Conservation (phyloP, 2,797 vertebrate genomes). For the Miichthys miiuy region DNA sequence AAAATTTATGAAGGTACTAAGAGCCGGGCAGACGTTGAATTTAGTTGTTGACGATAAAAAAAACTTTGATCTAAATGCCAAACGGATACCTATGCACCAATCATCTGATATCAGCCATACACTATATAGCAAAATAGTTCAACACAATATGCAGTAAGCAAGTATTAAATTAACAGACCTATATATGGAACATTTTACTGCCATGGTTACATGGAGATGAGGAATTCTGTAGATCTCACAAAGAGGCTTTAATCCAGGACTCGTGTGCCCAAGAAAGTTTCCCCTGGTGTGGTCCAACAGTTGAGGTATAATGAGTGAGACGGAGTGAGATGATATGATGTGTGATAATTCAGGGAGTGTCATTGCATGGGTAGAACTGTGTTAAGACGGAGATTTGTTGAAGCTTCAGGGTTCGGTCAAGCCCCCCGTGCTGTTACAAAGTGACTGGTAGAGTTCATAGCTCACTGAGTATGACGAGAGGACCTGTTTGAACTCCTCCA, state of each 20-base stretch:
- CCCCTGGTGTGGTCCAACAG: background rate
- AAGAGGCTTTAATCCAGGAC: constrained; percentile 2
- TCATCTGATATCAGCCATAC: constrained; percentile 4
- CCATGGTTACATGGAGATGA: background rate
- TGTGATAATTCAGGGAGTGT: background rate
- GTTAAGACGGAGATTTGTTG: constrained; percentile 18
- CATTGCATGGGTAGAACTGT: constrained; percentile 1
- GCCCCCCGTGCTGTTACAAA: constrained; percentile 81
- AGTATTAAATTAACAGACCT: background rate
- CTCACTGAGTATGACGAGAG: constrained; percentile 84
- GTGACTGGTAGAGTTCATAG: constrained; percentile 83
- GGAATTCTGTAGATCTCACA: constrained; percentile 8
- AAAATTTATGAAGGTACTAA: background rate
- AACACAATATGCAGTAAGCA: background rate
- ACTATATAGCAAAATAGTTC: background rate
- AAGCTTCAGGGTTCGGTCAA: constrained; percentile 57
- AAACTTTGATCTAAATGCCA: constrained; percentile 9
- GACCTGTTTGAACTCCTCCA: constrained; percentile 89
- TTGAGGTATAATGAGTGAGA: constrained; percentile 30
- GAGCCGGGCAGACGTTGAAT: background rate
- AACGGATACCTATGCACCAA: background rate
- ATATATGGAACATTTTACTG: background rate
- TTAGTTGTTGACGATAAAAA: background rate
- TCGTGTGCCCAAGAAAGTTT: background rate
- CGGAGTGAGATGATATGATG: constrained; percentile 33